Conservation (phyloP, 1,140 invertebrate species). For the Meloidogyne chitwoodi region DNA sequence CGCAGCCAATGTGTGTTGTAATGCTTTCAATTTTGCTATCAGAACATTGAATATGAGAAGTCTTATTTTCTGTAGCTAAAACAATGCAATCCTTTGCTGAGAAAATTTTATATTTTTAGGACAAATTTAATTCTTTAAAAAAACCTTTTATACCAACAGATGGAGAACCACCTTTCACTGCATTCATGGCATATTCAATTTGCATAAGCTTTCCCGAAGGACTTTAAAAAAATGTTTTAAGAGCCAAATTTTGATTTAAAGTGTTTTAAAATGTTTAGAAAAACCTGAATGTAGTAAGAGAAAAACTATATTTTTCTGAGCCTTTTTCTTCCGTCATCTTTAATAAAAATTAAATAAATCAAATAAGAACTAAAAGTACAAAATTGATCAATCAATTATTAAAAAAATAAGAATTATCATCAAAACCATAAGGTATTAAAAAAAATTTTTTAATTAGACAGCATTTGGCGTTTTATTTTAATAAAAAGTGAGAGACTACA, state of each 20-base stretch:
- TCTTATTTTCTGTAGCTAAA: slow-evolving; percentile 97
- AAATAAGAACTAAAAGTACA: neutral
- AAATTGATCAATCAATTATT: neutral
- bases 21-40: slow-evolving; percentile 93
- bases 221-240: slow-evolving; percentile 65
- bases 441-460: too few species aligned
- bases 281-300: slow-evolving; percentile 57
- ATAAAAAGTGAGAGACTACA: too few species aligned
- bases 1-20: slow-evolving; percentile 91
- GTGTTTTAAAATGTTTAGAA: neutral
- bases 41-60: slow-evolving; percentile 91
- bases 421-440: too few species aligned
- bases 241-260: neutral
- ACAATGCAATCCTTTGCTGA: slow-evolving; percentile 86
- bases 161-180: slow-evolving; percentile 94
- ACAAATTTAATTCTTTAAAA: slow-evolving; percentile 4
- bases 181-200: slow-evolving; percentile 98
- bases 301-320: slow-evolving; percentile 58
- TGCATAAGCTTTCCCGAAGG: slow-evolving; percentile 98
- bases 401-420: too few species aligned
- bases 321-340: neutral
- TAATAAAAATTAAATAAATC: neutral
- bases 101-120: slow-evolving; percentile 46
- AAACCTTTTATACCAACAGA: slow-evolving; percentile 95
- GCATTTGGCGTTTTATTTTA: too few species aligned